Percentiles rank a stretch among this genome's conserved stretches.
These are phyloP conservation scores for Apolygus lucorum DNA, from an alignment of 1,140 invertebrate genomes.

Conservation along the genomic window DNA sequence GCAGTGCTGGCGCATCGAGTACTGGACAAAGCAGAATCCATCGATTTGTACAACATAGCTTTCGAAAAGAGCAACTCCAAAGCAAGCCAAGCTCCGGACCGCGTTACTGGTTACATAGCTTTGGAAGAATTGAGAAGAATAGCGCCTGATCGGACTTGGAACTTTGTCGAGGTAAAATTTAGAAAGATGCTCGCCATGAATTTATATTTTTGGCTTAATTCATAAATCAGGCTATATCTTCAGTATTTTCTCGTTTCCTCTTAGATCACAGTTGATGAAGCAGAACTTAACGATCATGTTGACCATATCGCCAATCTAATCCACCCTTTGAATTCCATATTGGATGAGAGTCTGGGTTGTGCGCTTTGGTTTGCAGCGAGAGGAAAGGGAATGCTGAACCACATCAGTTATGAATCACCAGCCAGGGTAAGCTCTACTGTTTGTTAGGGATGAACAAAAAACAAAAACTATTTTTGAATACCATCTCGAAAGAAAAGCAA, in stretches of 20 bases:
- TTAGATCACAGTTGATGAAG: background rate
- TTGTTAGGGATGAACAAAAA: too few species aligned
- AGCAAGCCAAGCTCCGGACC: constrained; percentile 62
- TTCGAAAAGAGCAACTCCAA: constrained; percentile 52
- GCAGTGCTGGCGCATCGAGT: constrained; percentile 68
- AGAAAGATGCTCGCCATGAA: too few species aligned
- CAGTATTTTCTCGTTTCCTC: too few species aligned
- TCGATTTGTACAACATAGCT: constrained; percentile 96
- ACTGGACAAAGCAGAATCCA: constrained; percentile 56
- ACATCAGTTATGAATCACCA: constrained; percentile 48
- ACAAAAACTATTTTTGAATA: too few species aligned
- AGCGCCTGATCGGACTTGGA: constrained; percentile 60
- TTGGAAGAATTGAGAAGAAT: constrained; percentile 59
- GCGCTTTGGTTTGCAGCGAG: constrained; percentile 91
- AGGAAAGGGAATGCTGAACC: constrained; percentile 48
- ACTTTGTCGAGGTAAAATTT: constrained; percentile 58
- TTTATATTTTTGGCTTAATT: too few species aligned
- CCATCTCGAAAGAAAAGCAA: too few species aligned
- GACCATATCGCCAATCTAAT: constrained; percentile 62
- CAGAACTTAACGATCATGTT: background rate
- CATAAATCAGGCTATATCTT: too few species aligned
- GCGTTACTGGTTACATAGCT: constrained; percentile 65
- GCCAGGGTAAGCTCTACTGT: constrained; percentile 53
- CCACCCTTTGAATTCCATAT: constrained; percentile 69
- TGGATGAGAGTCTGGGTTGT: constrained; percentile 93